Conservation (phyloP, 2,888 invertebrate genomes). For the Gisinianus flammeolus region DNA sequence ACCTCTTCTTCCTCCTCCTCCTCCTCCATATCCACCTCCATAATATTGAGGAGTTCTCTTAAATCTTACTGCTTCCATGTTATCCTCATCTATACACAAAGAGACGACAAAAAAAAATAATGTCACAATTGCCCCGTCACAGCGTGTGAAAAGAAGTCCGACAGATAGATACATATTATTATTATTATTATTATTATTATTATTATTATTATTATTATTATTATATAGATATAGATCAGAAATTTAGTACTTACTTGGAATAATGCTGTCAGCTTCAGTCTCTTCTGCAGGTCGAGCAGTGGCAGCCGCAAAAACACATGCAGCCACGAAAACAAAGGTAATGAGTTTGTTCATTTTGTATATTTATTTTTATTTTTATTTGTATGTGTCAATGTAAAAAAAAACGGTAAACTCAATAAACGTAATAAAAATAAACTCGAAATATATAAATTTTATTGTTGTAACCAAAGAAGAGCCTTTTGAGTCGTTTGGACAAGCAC, state of each 20-base stretch:
- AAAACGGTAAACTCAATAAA: background rate
- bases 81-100: background rate
- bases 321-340: conserved; percentile 2
- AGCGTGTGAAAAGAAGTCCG: background rate
- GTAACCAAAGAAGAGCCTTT: no score
- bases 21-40: conserved; percentile 21
- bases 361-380: background rate
- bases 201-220: no score
- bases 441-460: background rate
- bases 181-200: no score
- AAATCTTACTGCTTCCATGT: background rate
- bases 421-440: background rate
- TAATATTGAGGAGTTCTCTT: conserved; percentile 15
- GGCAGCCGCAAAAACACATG: background rate
- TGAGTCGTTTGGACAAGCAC: background rate
- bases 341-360: conserved; percentile 16
- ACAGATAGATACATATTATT: background rate
- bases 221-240: no score
- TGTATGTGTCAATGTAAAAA: background rate
- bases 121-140: background rate
- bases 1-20: background rate
- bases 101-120: background rate
- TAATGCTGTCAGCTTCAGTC: background rate
- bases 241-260: background rate
- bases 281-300: background rate